Evolutionary conservation across 2,797 vertebrate genomes (phyloP), one percentile per base, ranked within the genome.

Genomic region (Rousettus madagascariensis): DNA sequence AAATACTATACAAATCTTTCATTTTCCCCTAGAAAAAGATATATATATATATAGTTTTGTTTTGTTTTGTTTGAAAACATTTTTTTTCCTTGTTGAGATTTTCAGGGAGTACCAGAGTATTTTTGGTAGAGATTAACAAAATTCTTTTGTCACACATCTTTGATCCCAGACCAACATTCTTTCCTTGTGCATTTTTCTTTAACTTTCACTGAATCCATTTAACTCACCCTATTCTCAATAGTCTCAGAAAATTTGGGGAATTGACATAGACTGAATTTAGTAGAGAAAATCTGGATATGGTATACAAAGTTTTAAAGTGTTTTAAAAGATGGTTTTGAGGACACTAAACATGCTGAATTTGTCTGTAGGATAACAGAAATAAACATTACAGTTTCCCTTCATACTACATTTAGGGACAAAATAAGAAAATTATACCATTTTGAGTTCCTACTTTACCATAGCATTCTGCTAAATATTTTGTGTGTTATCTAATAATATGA

Each of bases 1-100:
- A 91, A 95, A 77, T 55, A 63, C 36, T 87, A 74, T 51, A 66
- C 63, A 94, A 85, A 92, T 94, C 71, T 92, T 93, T 94, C 57
- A 65, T 87, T 93, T 93, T 41, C 74, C n/a, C 75, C 46, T 82
- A 75, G 71, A 82, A 92, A 95, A 90, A 75, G 10, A 3, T 15
- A 38, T 4, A 38, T 38, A 3, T 15, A 33, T 33, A 33, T 33
- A 33, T 33, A 33, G n/a, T n/a, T 30, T 53, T 69, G 46, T 65
- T 90, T 83, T 38, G 33, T 33, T 33, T 33, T 33, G 33, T 11
- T 19, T 3, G 12, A 22, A 22, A 87, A 43, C 2, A 19, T 20
- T 66, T 88, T 86, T 66, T 86, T 93, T 87, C 22, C 41, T 71
- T 92, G 4, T 86, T 92, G 80, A 84, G 82, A 94, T 94, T 93